Evolutionary conservation across 2,888 invertebrate genomes (phyloP).

Genomic region (Abrostola triplasia): DNA sequence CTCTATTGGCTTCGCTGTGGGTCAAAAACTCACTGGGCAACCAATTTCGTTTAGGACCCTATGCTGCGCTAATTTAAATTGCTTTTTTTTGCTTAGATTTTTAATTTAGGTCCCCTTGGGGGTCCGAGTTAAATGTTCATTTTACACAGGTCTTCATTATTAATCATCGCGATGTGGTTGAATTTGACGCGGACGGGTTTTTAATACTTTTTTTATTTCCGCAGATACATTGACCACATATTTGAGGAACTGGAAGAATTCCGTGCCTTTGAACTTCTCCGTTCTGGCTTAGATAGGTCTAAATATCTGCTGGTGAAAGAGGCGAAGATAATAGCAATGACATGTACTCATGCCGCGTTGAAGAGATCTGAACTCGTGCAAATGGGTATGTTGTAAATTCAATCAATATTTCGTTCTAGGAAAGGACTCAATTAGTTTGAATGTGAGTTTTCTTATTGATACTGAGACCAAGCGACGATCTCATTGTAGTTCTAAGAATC

Average conservation of each 20-base stretch:
- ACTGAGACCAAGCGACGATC: neutral
- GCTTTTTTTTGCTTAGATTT: too few species aligned
- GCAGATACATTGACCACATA: slow-evolving; percentile 96
- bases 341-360: slow-evolving; percentile 99
- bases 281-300: slow-evolving; percentile 98
- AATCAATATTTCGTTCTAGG: slow-evolving; percentile 2
- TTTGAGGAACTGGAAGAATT: slow-evolving; percentile 99
- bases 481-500: slow-evolving; percentile 20
- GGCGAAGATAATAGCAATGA: slow-evolving; percentile 99
- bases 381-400: slow-evolving; percentile 89
- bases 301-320: slow-evolving; percentile 99
- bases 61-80: too few species aligned
- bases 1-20: too few species aligned
- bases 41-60: too few species aligned
- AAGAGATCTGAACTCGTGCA: slow-evolving; percentile 98
- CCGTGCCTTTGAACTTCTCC: slow-evolving; percentile 97
- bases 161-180: neutral
- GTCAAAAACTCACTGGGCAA: too few species aligned
- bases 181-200: neutral
- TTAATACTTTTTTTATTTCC: slow-evolving; percentile 14
- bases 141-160: too few species aligned
- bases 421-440: slow-evolving; percentile 6
- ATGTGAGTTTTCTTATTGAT: slow-evolving; percentile 3
- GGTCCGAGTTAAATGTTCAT: too few species aligned
- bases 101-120: too few species aligned